Percentiles rank a stretch among this genome's conserved stretches.
These are phyloP conservation scores for Drosophila paulistorum DNA, from an alignment of 1,140 invertebrate species.

Conservation along the genomic window DNA sequence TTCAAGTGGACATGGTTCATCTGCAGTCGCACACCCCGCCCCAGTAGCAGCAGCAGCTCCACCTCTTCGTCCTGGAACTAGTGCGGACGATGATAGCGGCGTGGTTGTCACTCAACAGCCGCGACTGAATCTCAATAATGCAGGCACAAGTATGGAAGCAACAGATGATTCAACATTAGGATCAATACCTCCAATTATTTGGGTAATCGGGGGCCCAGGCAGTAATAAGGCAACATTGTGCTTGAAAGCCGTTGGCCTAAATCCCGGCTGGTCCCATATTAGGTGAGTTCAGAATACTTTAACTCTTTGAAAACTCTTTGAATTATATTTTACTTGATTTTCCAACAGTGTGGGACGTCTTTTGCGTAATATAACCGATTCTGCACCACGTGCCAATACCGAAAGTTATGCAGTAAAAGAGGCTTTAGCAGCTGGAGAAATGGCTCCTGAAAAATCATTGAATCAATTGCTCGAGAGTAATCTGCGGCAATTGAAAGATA, in stretches of 20 bases:
- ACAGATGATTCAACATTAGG: constrained; percentile 50
- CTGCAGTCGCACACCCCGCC: constrained; percentile 18
- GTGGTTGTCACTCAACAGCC: constrained; percentile 70
- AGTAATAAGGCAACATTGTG: constrained; percentile 90
- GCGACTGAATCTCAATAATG: constrained; percentile 47
- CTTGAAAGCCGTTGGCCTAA: constrained; percentile 86
- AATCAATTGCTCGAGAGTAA: constrained; percentile 87
- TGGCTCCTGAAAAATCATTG: constrained; percentile 89
- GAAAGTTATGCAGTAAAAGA: constrained; percentile 84
- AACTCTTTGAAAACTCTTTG: no score
- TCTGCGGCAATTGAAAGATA: constrained; percentile 82
- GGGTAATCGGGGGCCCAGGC: constrained; percentile 93
- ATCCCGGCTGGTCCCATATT: constrained; percentile 89
- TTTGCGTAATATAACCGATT: constrained; percentile 87
- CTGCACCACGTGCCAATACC: constrained; percentile 84
- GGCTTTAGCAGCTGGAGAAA: constrained; percentile 91
- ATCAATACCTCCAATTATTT: constrained; percentile 87
- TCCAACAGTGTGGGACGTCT: constrained; percentile 87
- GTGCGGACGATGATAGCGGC: constrained; percentile 55
- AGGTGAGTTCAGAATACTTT: constrained; percentile 78
- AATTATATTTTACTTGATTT: neutral
- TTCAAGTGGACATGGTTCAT: constrained; percentile 26
- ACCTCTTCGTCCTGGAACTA: constrained; percentile 14
- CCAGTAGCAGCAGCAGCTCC: constrained; percentile 15
- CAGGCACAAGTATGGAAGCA: constrained; percentile 65